A percentile compares a stretch with the other conserved stretches of the same genome.
phyloP scores from a whole-genome alignment of 2,888 invertebrate species.

The Lysandra bellargus region DNA sequence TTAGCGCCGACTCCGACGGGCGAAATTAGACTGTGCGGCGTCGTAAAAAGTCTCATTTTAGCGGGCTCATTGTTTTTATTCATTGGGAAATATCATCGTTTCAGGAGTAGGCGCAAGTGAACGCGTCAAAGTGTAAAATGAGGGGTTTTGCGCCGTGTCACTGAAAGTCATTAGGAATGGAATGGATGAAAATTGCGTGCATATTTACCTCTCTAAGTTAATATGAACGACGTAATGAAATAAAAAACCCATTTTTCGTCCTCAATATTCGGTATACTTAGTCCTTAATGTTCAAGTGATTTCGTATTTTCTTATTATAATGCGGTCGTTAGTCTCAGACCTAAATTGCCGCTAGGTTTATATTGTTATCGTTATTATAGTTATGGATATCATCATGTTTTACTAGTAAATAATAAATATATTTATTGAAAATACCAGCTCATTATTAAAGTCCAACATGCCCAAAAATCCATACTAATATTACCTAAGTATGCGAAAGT shows the following conservation, averaged over 20 bases:
- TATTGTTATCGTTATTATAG: background rate
- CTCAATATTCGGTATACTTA: slow-evolving; percentile 45
- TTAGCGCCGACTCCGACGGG: slow-evolving; percentile 49
- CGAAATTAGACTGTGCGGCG: slow-evolving; percentile 60
- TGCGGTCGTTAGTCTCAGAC: background rate
- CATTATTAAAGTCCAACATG: no score
- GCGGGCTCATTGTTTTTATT: slow-evolving; percentile 52
- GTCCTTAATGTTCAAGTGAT: slow-evolving; percentile 41
- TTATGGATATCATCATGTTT: background rate
- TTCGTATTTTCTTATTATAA: slow-evolving; percentile 16
- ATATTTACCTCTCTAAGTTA: slow-evolving; percentile 75
- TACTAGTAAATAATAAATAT: background rate
- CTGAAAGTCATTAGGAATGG: slow-evolving; percentile 79
- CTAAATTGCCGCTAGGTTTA: background rate
- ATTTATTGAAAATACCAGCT: background rate
- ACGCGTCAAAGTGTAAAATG: slow-evolving; percentile 81
- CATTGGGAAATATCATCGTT: slow-evolving; percentile 74
- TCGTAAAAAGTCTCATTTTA: slow-evolving; percentile 47
- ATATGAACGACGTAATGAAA: slow-evolving; percentile 70
- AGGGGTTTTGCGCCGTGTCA: slow-evolving; percentile 78
- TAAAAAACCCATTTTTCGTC: slow-evolving; percentile 63
- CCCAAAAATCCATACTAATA: no score
- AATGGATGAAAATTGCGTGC: slow-evolving; percentile 79
- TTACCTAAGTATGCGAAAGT: no score
- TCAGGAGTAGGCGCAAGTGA: slow-evolving; percentile 76